Percentiles rank a stretch among this genome's conserved stretches.
phyloP scores from a whole-genome alignment of 1,140 invertebrate genomes.

The Armadillidium nasatum region DNA sequence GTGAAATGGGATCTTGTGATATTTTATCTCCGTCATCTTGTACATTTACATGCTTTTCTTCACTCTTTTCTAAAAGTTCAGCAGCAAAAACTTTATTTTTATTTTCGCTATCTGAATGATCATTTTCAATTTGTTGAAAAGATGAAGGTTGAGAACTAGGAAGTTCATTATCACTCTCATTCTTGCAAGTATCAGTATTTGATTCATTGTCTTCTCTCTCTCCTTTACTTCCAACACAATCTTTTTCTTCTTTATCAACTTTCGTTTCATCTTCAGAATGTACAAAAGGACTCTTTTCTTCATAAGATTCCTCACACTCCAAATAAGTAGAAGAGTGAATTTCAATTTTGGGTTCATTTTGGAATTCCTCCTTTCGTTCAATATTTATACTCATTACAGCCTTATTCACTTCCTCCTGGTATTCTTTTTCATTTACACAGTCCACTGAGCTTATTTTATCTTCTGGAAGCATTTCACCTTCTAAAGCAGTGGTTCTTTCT shows the following conservation, averaged over 20 bases:
- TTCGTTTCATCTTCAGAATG: too few relatives aligned
- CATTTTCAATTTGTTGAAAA: neutral
- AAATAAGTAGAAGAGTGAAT: neutral
- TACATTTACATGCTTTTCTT: too few relatives aligned
- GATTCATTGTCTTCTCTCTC: too few relatives aligned
- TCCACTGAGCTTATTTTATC: neutral
- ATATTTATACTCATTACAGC: conserved; percentile 39
- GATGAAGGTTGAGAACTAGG: neutral
- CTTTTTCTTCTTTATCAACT: too few relatives aligned
- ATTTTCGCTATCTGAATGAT: neutral
- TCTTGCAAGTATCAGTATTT: too few relatives aligned
- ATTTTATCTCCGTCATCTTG: too few relatives aligned
- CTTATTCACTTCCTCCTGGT: conserved; percentile 41
- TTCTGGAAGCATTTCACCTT: conserved; percentile 27
- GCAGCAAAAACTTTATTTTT: too few relatives aligned
- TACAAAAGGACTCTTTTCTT: too few relatives aligned
- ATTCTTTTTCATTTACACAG: conserved; percentile 35
- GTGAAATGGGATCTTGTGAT: neutral
- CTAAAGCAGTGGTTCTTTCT: conserved; percentile 6
- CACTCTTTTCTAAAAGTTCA: too few relatives aligned
- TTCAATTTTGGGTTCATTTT: conserved; percentile 37
- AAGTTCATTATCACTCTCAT: neutral
- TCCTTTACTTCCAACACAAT: too few relatives aligned
- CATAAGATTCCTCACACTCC: too few relatives aligned
- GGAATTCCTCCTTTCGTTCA: conserved; percentile 9